phyloP scores from a whole-genome alignment of 2,113 vertebrate genomes.

The Sciurus niger region DNA sequence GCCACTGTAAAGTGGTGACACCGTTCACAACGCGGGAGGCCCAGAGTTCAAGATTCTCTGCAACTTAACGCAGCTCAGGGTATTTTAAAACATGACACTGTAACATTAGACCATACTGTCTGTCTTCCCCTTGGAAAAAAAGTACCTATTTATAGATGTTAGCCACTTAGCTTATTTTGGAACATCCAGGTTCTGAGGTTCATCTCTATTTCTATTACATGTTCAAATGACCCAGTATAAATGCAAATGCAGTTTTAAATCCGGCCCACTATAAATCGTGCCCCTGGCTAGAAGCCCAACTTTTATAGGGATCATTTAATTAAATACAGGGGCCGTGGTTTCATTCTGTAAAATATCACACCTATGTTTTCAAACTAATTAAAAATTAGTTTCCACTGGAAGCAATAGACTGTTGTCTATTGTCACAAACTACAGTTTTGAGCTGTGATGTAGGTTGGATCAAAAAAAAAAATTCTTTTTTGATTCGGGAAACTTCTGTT shows the following conservation, averaged over 20 bases:
- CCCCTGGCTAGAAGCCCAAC: constrained; percentile 64
- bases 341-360: constrained; percentile 78
- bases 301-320: constrained; percentile 82
- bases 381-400: constrained; percentile 64
- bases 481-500: constrained; percentile 46
- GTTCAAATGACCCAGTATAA: constrained; percentile 5
- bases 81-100: neutral
- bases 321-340: constrained; percentile 76
- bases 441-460: constrained; percentile 6
- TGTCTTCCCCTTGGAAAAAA: neutral
- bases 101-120: neutral
- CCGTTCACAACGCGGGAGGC: neutral
- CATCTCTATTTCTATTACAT: neutral
- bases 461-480: constrained; percentile 38
- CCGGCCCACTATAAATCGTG: constrained; percentile 64
- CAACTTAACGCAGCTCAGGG: neutral
- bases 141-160: neutral
- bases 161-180: too few species aligned
- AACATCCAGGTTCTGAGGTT: neutral
- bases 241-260: constrained; percentile 60
- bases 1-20: accelerated
- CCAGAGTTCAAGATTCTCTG: neutral
- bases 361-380: constrained; percentile 81
- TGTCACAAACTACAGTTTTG: constrained; percentile 41
- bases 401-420: neutral